Evolutionary conservation across 2,113 vertebrate species (phyloP).

Genomic region (Tretioscincus oriximinensis): DNA sequence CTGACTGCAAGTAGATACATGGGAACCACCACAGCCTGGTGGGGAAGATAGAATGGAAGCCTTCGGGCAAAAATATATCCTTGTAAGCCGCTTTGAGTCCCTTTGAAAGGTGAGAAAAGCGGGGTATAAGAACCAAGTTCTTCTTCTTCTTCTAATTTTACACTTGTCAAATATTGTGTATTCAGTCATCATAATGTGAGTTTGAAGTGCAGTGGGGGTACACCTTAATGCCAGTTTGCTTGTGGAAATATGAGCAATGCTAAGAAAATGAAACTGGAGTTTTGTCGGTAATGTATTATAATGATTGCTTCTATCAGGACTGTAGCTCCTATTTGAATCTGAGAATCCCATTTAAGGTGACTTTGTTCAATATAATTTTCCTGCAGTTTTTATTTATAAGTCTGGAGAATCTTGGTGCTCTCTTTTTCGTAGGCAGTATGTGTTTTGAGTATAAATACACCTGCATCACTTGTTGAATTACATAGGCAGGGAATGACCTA

Average conservation of each 20-base stretch:
- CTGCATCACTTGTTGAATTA: background rate
- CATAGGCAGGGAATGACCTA: background rate
- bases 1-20: too few species aligned
- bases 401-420: background rate
- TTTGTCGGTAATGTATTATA: conserved; percentile 59
- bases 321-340: conserved; percentile 36
- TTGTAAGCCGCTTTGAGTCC: too few species aligned
- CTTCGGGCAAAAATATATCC: too few species aligned
- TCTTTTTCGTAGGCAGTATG: background rate
- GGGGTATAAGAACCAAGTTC: too few species aligned
- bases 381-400: background rate
- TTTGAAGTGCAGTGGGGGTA: background rate
- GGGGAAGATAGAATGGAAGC: too few species aligned
- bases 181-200: background rate
- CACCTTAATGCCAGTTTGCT: conserved; percentile 32
- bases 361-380: background rate
- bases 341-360: conserved; percentile 29
- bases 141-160: too few species aligned
- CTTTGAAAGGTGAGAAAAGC: too few species aligned
- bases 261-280: conserved; percentile 58
- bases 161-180: background rate
- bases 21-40: too few species aligned
- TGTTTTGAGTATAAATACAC: background rate
- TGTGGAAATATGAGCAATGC: conserved; percentile 41
- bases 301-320: conserved; percentile 40